Evolutionary conservation across 2,888 invertebrate species (phyloP), one percentile per base, ranked within the genome.

Genomic region (Caenorhabditis angaria): DNA sequence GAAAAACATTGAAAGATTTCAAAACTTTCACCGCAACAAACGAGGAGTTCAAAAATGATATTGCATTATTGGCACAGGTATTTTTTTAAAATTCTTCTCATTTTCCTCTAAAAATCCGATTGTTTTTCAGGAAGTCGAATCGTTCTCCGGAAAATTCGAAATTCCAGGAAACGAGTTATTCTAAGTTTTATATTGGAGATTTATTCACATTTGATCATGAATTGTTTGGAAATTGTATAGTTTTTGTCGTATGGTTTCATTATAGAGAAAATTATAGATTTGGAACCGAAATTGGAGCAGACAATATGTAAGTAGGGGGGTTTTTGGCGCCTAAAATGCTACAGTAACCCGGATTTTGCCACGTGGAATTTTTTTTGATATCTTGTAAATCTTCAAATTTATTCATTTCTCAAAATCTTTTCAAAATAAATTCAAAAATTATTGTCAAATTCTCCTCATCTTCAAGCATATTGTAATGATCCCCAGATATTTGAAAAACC

Each of bases 1-100:
- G 86, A 62, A 87, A 85, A 66, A 82, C 83, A 2, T 64, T 87
- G 61, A 87, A 85, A 75, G 87, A 87, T 25, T 87, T 87, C 78
- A 85, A 88, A 67, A 64, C 71, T 14, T 87, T 84, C 74, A 76
- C 79, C 32, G 81, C 76, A 28, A 78, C 67, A 24, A 81, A 85
- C 63, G 73, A 76, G 27, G 74, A 65, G 6, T 82, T 85, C 76
- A 72, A 76, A 53, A 70, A 65, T 41, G 86, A 86, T 12, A 59
- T 87, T 53, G 75, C 53, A 10, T 71, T 64, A 22, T 64, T 86
- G 55, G 83, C 77, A 22, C 67, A 75, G 20, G 76, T 54, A 32
- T 25, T 22, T 51, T n/a, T 6, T 51, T 51, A 10, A 24, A 22
- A 10, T 24, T 22, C 18, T 24, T 51, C 24, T 14, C 10, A 56